A percentile compares a stretch with the other conserved stretches of the same genome.
Evolutionary conservation across 2,888 invertebrate genomes (phyloP).

Genomic region (Andrena praecox): DNA sequence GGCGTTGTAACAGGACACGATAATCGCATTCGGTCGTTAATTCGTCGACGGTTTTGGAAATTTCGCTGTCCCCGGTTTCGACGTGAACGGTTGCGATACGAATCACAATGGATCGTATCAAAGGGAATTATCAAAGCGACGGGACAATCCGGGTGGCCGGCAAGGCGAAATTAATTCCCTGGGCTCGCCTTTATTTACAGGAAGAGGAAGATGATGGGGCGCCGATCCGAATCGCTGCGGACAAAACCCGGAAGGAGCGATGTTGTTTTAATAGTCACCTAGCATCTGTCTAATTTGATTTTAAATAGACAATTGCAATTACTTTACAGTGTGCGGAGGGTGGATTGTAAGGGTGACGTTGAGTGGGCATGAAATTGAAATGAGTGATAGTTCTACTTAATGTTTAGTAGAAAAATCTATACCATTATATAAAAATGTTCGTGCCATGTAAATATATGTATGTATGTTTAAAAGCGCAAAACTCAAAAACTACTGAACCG

Average conservation of each 20-base stretch:
- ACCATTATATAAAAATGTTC: too few relatives aligned
- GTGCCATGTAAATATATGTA: too few relatives aligned
- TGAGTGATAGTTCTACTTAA: too few relatives aligned
- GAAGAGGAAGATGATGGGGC: conserved; percentile 4
- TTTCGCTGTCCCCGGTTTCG: conserved; percentile 23
- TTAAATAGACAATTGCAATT: neutral
- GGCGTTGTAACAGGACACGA: conserved; percentile 29
- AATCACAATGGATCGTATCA: conserved; percentile 48
- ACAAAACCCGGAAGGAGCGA: neutral
- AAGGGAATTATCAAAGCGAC: conserved; percentile 46
- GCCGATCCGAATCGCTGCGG: neutral
- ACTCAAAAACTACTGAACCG: too few relatives aligned
- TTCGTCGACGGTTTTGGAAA: conserved; percentile 46
- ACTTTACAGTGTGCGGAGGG: too few relatives aligned
- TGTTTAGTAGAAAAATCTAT: too few relatives aligned
- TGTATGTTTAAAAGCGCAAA: too few relatives aligned
- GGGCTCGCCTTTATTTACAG: conserved; percentile 35
- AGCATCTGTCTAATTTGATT: neutral
- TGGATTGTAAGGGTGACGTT: too few relatives aligned
- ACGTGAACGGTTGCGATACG: conserved; percentile 38
- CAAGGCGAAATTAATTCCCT: conserved; percentile 45
- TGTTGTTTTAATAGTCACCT: neutral
- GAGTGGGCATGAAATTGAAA: too few relatives aligned
- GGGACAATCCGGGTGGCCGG: conserved; percentile 8
- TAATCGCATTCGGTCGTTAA: conserved; percentile 50